Evolutionary conservation across 2,113 vertebrate species (phyloP).

Genomic region (Mobula birostris): DNA sequence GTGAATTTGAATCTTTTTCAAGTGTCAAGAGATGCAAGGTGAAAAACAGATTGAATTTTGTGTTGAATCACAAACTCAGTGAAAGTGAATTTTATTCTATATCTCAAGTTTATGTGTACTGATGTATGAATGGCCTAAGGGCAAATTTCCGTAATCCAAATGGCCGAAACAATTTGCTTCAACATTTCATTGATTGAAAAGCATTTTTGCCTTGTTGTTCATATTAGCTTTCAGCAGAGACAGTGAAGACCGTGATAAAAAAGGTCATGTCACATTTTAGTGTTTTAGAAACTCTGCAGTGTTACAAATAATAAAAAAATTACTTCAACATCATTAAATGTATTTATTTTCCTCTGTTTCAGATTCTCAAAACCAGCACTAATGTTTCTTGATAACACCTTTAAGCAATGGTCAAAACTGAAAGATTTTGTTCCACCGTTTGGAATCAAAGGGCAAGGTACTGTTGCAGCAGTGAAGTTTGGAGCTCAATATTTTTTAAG

Average conservation of each 20-base stretch:
- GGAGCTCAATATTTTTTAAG: background rate
- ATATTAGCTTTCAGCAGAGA: background rate
- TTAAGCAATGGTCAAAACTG: slow-evolving; percentile 68
- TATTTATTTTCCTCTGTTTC: slow-evolving; percentile 40
- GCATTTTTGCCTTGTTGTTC: background rate
- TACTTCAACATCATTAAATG: background rate
- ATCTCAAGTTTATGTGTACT: too few relatives aligned
- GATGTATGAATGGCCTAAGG: too few relatives aligned
- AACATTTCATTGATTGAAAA: background rate
- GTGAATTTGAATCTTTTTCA: too few relatives aligned
- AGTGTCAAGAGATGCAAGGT: too few relatives aligned
- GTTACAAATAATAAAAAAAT: background rate
- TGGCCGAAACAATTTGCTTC: too few relatives aligned
- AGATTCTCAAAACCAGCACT: slow-evolving; percentile 73
- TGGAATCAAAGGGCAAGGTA: slow-evolving; percentile 80
- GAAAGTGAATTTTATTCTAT: too few relatives aligned
- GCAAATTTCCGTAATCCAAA: too few relatives aligned
- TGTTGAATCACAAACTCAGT: too few relatives aligned
- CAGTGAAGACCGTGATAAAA: background rate
- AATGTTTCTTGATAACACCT: slow-evolving; percentile 73
- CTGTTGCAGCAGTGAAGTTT: background rate
- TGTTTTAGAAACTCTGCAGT: background rate
- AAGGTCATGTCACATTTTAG: background rate
- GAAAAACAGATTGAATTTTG: too few relatives aligned
- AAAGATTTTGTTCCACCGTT: slow-evolving; percentile 71